Conservation (phyloP, 64 coral and sea anemone genomes). For the Pachyseris speciosa region DNA sequence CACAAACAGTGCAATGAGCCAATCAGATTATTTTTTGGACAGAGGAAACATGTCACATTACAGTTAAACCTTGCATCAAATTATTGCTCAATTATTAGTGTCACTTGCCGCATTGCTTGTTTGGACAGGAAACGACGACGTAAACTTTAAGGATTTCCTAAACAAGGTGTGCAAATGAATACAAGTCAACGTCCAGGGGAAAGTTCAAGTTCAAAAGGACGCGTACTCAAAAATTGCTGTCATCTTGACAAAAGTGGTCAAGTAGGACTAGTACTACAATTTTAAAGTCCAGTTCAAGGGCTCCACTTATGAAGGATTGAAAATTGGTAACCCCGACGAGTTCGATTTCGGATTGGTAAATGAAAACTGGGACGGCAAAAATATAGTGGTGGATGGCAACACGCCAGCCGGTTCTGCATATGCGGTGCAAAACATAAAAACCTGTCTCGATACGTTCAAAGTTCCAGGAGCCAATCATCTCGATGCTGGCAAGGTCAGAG, state of each 20-base stretch:
- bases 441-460: constrained; percentile 7
- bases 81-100: too few species aligned
- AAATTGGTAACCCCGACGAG: constrained; percentile 44
- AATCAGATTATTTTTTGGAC: too few species aligned
- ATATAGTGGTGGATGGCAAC: not conserved
- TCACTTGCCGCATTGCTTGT: too few species aligned
- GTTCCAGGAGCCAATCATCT: not conserved
- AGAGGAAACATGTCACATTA: too few species aligned
- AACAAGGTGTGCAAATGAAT: not conserved
- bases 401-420: constrained; percentile 8
- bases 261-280: not conserved
- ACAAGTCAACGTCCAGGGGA: not conserved
- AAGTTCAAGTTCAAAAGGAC: not conserved
- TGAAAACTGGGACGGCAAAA: constrained; percentile 10
- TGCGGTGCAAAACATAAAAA: not conserved
- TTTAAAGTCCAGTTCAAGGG: constrained; percentile 35
- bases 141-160: not conserved
- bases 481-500: constrained; percentile 5
- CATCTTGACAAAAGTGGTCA: constrained; percentile 11
- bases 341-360: constrained; percentile 52
- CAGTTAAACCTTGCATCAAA: too few species aligned
- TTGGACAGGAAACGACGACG: too few species aligned
- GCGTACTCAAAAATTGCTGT: not conserved
- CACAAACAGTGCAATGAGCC: too few species aligned
- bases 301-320: constrained; percentile 13